Base-by-base conservation (phyloP, 1,140 invertebrate genomes). In the Batillaria attramentaria region DNA sequence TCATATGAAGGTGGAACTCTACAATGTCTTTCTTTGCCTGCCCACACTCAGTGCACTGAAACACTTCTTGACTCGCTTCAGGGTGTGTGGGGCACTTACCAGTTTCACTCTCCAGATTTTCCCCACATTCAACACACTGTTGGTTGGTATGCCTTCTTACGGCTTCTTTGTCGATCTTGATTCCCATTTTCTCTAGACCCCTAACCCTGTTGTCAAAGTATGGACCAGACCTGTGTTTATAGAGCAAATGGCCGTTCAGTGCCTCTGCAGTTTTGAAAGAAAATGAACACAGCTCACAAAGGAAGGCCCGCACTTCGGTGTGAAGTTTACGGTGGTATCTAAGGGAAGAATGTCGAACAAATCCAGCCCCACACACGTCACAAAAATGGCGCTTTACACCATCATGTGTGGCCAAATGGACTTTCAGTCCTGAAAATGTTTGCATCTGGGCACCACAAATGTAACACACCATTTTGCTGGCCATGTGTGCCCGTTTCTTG, bases 131-230 rank as follows among this genome's bases (percentile, higher is more conserved):
- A 62, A 62, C n/a, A 62, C 57, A 62, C 57, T 28, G 57, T 8
- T 62, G 10, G 8, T 31, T 62, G 57, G 57, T 62, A 13, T 62
- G 57, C 33, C 57, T 62, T 10, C 6, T 24, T 28, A 62, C 8
- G n/a, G 24, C 24, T 8, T 62, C 33, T 62, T 31, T 62, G 24
- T 62, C 57, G 33, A 62, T 2, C 8, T 28, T 10, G 24, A 18
- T 28, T 28, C 57, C 57, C 57, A 62, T 62, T 31, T 62, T 62
- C 24, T 62, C 57, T 62, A 62, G 57, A 62, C 57, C 33, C 57
- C 33, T 62, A 24, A 62, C 57, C 33, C 57, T 24, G 24, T 62
- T 62, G n/a, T 62, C 57, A 62, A 62, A 62, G 57, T 62, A 62
- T 62, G 57, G 57, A 24, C 57, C 57, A 62, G n/a, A 62, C 8